Evolutionary conservation across 2,797 vertebrate genomes (phyloP), one percentile per base, ranked within the genome.

Genomic region (Artibeus jamaicensis): DNA sequence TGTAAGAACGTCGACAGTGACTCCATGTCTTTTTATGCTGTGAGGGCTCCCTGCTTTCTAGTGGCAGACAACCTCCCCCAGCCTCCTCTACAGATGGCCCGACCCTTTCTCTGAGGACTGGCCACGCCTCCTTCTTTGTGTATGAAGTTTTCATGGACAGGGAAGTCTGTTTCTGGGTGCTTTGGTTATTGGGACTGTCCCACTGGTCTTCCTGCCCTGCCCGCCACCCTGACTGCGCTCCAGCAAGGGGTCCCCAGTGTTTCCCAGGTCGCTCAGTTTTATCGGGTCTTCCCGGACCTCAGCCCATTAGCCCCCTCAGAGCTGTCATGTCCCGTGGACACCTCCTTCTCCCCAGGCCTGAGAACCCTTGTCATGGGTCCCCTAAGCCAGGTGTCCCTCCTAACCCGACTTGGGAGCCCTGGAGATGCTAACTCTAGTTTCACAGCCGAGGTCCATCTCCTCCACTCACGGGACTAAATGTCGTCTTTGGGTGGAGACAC

Each of bases 41-140:
- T 7, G 70, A 59, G n/a, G n/a, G 83, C 93, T 57, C 74, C 11
- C 57, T 55, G 79, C 14, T 8, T 55, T 46, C 26, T 9, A 11
- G 26, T 10, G 44, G 48, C 3, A 26, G 34, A 32, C 22, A 2
- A 26, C 6, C 10, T 21, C 50, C 84, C 4, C 48, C 22, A 29
- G 76, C 37, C n/a, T 1, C 59, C 12, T 16, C 18, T 5, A 12
- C 3, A 44, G 42, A 34, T 2, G 11, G 65, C 9, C 91, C 53
- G 9, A 18, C 70, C 26, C 22, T 46, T 46, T 46, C 73, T 24
- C 79, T 9, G 26, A 32, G 6, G 29, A 4, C 11, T 2, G 65
- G 19, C 0, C 6, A 26, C 0, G 2, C 44, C 46, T 48, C n/a
- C 26, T 39, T 37, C 15, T 2, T 9, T 44, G 2, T 11, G 8